Base-by-base conservation (phyloP, 2,797 vertebrate genomes). In the Takifugu ocellatus region DNA sequence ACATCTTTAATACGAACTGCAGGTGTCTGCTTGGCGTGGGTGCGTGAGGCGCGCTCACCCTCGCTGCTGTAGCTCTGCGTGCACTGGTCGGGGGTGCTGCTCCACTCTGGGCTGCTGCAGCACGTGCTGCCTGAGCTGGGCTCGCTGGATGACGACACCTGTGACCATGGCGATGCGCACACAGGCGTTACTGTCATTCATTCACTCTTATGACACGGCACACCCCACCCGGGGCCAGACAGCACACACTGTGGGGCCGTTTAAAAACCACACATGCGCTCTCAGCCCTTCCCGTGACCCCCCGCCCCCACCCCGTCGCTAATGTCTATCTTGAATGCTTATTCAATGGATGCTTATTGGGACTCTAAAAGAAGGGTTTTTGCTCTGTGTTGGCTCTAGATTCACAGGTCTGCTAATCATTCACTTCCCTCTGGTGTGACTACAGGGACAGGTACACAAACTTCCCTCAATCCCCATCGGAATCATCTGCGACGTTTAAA, bases 31-130 rank as follows among this genome's bases (percentile, higher is more conserved):
- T 11, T 12, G 36, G 36, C 36, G 11, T 39, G 36, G 36, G 14
- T 4, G 36, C 26, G 56, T 26, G 44, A 50, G 39, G 52, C 27
- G 9, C 27, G 44, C 79, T 84, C 74, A 89, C 88, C 88, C 75
- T 89, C 88, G n/a, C 82, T 87, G 81, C 84, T 83, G 85, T 88
- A 89, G 82, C 83, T 77, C 56, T 88, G 86, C 0, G 83, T 83
- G 53, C 90, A 92, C 77, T 92, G 92, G 47, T 93, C 91, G 0
- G 90, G 91, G 56, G 93, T 90, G 62, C 89, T 94, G 89, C 94
- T 95, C 94, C 97, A 99, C 82, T 98, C 95, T 0, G 97, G 95
- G 84, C 96, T 98, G 76, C 96, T 98, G 82, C 96, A 96, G 91
- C 96, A 99, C 45, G 94, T 92, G 80, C 96, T 97, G 82, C 93